Conservation (phyloP, 2,888 invertebrate species). For the Margaritifera margaritifera region DNA sequence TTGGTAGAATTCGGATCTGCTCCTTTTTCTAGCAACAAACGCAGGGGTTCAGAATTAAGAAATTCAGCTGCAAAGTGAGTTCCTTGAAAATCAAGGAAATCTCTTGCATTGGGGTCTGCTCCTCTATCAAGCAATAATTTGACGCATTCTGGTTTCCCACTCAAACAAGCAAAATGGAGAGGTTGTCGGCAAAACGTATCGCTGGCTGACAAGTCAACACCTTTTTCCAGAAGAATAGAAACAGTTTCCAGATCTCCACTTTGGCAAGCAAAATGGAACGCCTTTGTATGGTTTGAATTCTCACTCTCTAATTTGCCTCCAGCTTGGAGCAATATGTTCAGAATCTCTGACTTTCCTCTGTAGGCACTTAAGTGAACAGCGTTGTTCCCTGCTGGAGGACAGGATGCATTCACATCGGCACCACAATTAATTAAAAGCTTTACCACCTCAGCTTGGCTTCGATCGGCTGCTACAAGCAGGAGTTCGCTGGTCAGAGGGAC, state of each 20-base stretch:
- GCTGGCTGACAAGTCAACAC: slow-evolving; percentile 4
- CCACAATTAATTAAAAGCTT: slow-evolving; percentile 6
- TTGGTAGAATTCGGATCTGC: slow-evolving; percentile 12
- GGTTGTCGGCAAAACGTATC: slow-evolving; percentile 3
- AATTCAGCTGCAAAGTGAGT: slow-evolving; percentile 9
- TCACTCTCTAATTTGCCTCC: slow-evolving; percentile 2
- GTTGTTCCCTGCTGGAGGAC: not conserved
- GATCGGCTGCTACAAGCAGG: slow-evolving; percentile 3
- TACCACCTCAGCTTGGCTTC: slow-evolving; percentile 4
- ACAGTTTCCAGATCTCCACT: slow-evolving; percentile 2
- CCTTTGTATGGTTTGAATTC: not conserved
- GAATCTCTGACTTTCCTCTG: slow-evolving; percentile 5
- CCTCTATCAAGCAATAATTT: slow-evolving; percentile 5
- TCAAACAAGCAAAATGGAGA: slow-evolving; percentile 7
- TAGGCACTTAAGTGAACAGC: slow-evolving; percentile 11
- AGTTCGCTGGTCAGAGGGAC: not conserved
- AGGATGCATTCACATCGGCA: slow-evolving; percentile 8
- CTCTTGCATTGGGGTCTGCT: slow-evolving; percentile 5
- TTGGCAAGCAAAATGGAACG: slow-evolving; percentile 8
- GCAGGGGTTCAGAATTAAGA: slow-evolving; percentile 3
- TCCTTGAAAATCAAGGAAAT: slow-evolving; percentile 1
- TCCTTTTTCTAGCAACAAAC: slow-evolving; percentile 3
- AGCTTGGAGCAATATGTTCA: slow-evolving; percentile 1
- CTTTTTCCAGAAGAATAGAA: not conserved
- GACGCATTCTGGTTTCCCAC: slow-evolving; percentile 4